Evolutionary conservation across 2,888 invertebrate species (phyloP).

Genomic region (Phengaris arion): DNA sequence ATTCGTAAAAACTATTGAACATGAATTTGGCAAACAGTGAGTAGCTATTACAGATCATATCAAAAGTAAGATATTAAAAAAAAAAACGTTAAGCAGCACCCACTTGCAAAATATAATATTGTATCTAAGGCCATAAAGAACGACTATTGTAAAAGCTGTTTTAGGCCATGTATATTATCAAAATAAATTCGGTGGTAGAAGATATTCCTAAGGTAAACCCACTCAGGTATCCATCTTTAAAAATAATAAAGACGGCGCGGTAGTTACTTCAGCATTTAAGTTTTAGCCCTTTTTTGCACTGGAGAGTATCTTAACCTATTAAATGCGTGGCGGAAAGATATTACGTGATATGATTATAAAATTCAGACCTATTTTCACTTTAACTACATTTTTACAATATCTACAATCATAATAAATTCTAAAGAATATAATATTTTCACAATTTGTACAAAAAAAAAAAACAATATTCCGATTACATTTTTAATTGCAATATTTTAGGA

Average conservation of each 20-base stretch:
- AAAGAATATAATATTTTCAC: conserved; percentile 41
- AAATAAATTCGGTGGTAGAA: too few relatives aligned
- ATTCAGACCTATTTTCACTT: conserved; percentile 64
- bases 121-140: background rate
- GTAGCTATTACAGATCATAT: background rate
- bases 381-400: conserved; percentile 73
- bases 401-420: conserved; percentile 51
- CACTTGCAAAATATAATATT: background rate
- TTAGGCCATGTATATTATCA: background rate
- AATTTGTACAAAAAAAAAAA: conserved; percentile 52
- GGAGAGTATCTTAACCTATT: conserved; percentile 42
- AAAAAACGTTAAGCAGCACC: background rate
- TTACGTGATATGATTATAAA: conserved; percentile 77
- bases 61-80: background rate
- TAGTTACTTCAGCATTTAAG: background rate
- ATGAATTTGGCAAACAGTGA: background rate
- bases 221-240: background rate
- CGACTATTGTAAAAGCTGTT: background rate
- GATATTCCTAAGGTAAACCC: background rate
- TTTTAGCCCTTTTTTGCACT: background rate
- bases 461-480: conserved; percentile 40
- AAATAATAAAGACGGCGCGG: background rate
- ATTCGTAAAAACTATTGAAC: background rate
- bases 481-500: conserved; percentile 66
- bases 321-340: conserved; percentile 56